Evolutionary conservation across 92 coral and sea anemone genomes (phyloP).

Genomic region (Phymanthus crucifer): DNA sequence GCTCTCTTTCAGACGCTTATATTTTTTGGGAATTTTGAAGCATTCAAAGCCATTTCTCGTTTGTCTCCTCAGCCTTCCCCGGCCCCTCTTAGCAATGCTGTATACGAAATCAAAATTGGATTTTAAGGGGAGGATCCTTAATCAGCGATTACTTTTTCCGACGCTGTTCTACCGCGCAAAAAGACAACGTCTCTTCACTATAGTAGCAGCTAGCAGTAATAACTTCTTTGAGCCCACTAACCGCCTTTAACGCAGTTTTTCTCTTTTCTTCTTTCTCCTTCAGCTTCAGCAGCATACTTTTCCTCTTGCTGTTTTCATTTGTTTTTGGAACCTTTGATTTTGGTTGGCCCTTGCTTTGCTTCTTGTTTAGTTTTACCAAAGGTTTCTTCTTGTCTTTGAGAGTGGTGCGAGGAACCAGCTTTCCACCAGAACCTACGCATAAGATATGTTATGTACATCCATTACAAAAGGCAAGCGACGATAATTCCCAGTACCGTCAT

Average conservation of each 20-base stretch:
- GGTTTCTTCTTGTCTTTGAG: not conserved
- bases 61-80: too few relatives aligned
- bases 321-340: constrained; percentile 18
- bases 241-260: constrained; percentile 26
- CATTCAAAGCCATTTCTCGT: too few relatives aligned
- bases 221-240: not conserved
- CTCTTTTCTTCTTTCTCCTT: constrained; percentile 8
- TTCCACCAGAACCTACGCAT: constrained; percentile 40
- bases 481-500: too few relatives aligned
- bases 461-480: not conserved
- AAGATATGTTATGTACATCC: not conserved
- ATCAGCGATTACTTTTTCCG: too few relatives aligned
- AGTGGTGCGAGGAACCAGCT: constrained; percentile 7
- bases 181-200: too few relatives aligned
- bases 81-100: too few relatives aligned
- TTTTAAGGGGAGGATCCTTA: too few relatives aligned
- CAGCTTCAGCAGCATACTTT: not conserved
- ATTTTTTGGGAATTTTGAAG: too few relatives aligned
- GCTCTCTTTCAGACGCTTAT: too few relatives aligned
- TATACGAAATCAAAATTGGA: too few relatives aligned
- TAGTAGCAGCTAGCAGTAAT: too few relatives aligned
- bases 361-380: not conserved
- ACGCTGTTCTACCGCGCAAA: too few relatives aligned
- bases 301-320: not conserved
- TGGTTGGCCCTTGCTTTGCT: not conserved